A percentile compares a stretch with the other conserved stretches of the same genome.
These are phyloP conservation scores for Pipistrellus pygmaeus DNA, from an alignment of 2,797 vertebrate species.

Conservation along the genomic window DNA sequence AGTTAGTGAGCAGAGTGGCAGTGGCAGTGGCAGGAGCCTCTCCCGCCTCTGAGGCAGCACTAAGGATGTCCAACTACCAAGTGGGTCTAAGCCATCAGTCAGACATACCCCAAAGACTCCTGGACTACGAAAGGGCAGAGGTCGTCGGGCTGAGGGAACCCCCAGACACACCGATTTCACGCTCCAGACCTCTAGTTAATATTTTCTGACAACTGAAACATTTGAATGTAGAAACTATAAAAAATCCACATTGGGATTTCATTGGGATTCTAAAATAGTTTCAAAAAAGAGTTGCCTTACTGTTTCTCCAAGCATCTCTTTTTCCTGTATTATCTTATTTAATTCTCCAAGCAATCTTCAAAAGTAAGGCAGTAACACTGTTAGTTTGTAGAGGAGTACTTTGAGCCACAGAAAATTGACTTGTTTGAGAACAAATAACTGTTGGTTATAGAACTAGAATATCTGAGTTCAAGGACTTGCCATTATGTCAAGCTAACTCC, in stretches of 20 bases:
- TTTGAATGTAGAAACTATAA: neutral
- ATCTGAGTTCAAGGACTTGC: neutral
- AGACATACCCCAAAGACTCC: no score
- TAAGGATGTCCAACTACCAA: no score
- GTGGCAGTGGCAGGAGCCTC: no score
- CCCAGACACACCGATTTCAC: no score
- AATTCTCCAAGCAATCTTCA: neutral
- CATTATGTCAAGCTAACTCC: neutral
- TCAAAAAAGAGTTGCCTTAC: neutral
- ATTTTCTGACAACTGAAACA: neutral
- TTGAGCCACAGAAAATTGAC: neutral
- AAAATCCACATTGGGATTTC: neutral
- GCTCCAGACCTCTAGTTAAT: neutral
- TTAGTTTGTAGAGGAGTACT: neutral
- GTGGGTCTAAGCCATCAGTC: no score
- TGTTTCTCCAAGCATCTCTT: no score
- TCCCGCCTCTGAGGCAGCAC: no score
- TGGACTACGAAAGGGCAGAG: no score
- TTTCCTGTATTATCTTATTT: neutral
- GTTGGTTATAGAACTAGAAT: neutral
- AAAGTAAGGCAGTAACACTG: neutral
- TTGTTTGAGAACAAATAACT: neutral
- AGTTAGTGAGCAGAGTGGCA: no score
- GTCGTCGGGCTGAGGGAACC: no score
- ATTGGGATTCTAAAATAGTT: slow-evolving; percentile 17